These are phyloP conservation scores for Plebejus anna DNA, from an alignment of 2,888 invertebrate species.

Conservation along the genomic window DNA sequence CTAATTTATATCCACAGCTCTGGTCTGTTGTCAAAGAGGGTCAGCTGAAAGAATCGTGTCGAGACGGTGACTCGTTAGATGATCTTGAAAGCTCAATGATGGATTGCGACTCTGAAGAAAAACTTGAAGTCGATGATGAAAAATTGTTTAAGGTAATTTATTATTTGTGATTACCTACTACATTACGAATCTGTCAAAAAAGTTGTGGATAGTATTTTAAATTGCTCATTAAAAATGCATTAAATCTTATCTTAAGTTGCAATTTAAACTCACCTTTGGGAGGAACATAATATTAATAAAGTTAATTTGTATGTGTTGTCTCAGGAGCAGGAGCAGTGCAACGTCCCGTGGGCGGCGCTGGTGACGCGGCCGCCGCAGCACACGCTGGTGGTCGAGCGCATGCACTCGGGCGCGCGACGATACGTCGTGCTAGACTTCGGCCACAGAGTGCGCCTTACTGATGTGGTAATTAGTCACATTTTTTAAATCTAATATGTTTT, in stretches of 20 bases:
- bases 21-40: slow-evolving; percentile 69
- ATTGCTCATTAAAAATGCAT: too few relatives aligned
- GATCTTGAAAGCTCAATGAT: slow-evolving; percentile 68
- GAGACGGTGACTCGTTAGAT: slow-evolving; percentile 66
- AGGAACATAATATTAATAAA: not conserved
- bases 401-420: slow-evolving; percentile 96
- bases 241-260: too few relatives aligned
- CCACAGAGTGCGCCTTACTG: slow-evolving; percentile 90
- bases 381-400: slow-evolving; percentile 92
- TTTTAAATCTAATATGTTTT: not conserved
- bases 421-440: slow-evolving; percentile 96
- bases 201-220: too few relatives aligned
- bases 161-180: too few relatives aligned
- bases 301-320: not conserved
- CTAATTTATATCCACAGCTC: slow-evolving; percentile 45
- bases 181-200: too few relatives aligned
- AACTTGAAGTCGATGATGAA: slow-evolving; percentile 62
- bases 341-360: slow-evolving; percentile 87
- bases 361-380: slow-evolving; percentile 90
- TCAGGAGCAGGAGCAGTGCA: slow-evolving; percentile 66
- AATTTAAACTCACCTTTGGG: not conserved
- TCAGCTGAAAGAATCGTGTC: slow-evolving; percentile 61
- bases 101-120: slow-evolving; percentile 74
- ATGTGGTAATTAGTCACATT: slow-evolving; percentile 76
- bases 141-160: slow-evolving; percentile 58